Evolutionary conservation across 2,113 vertebrate species (phyloP).

Genomic region (Siniperca chuatsi): DNA sequence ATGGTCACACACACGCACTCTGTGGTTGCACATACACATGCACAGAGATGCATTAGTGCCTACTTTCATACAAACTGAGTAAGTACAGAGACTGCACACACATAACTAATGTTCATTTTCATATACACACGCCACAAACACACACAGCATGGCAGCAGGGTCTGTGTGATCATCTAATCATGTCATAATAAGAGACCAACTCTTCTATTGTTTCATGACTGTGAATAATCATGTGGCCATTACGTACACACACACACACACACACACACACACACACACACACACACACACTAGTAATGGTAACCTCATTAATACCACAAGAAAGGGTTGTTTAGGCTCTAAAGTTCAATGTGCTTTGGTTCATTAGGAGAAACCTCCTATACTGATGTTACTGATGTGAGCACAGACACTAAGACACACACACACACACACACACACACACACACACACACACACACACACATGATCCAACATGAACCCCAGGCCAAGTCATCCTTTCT

Average conservation of each 20-base stretch:
- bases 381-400: conserved; percentile 53
- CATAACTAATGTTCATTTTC: neutral
- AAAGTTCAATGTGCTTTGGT: conserved; percentile 68
- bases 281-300: conserved; percentile 48
- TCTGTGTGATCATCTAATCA: conserved; percentile 68
- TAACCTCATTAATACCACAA: conserved; percentile 63
- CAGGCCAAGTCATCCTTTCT: conserved; percentile 21
- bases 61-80: conserved; percentile 3
- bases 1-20: conserved; percentile 22
- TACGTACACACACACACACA: conserved; percentile 33
- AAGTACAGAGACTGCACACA: conserved; percentile 1
- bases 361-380: conserved; percentile 55
- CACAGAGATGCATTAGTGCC: neutral
- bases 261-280: conserved; percentile 26
- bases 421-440: conserved; percentile 32
- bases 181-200: conserved; percentile 64
- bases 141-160: conserved; percentile 32
- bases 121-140: conserved; percentile 20
- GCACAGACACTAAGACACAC: conserved; percentile 27
- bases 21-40: conserved; percentile 12
- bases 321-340: conserved; percentile 56
- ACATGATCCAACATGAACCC: conserved; percentile 27
- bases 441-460: conserved; percentile 33
- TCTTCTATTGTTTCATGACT: conserved; percentile 76
- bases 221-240: conserved; percentile 73